Evolutionary conservation across 2,797 vertebrate species (phyloP).

Genomic region (Eremophila alpestris): DNA sequence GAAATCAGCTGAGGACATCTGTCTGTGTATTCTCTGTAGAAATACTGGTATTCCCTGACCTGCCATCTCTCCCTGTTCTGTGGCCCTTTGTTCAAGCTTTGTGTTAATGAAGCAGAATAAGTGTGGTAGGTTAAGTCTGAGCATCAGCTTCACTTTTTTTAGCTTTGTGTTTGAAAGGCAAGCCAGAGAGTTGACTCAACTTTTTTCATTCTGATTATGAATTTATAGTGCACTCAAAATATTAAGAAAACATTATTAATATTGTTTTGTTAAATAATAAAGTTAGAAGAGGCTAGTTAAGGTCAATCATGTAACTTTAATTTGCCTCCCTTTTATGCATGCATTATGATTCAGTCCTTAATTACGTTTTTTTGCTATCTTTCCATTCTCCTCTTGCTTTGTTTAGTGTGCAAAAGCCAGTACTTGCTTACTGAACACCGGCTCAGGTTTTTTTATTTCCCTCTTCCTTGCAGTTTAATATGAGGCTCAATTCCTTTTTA

Average conservation of each 20-base stretch:
- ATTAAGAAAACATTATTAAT: neutral
- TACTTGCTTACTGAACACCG: neutral
- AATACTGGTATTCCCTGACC: neutral
- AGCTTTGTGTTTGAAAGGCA: neutral
- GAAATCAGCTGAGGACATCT: neutral
- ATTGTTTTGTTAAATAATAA: neutral
- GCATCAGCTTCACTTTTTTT: neutral
- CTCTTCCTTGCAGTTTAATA: neutral
- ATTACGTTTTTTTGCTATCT: neutral
- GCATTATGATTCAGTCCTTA: neutral
- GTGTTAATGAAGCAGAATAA: neutral
- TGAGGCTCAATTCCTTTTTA: neutral
- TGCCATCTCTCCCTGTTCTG: neutral
- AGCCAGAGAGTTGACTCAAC: rapidly evolving
- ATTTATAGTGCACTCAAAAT: neutral
- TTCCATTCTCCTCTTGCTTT: neutral
- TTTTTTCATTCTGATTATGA: neutral
- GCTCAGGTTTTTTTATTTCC: neutral
- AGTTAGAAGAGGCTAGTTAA: neutral
- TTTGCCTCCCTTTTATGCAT: neutral
- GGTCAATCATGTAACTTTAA: neutral
- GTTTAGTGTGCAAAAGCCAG: neutral
- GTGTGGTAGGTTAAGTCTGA: neutral
- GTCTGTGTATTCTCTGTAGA: neutral
- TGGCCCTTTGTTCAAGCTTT: neutral